phyloP scores from a whole-genome alignment of 2,797 vertebrate genomes.

The Lithobates sylvaticus region DNA sequence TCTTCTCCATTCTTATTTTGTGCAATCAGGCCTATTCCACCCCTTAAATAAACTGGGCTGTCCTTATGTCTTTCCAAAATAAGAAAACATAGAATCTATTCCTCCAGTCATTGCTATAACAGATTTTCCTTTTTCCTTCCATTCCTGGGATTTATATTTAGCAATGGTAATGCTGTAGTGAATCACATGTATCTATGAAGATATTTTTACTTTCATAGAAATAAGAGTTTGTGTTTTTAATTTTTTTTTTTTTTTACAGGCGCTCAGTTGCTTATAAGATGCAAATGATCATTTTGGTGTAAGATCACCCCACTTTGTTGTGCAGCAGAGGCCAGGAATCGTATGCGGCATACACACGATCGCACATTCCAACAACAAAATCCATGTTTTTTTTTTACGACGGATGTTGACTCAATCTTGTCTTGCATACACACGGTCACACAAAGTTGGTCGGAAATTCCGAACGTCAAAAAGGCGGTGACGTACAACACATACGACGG shows the following conservation, averaged over 20 bases:
- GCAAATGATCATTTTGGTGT: constrained; percentile 1
- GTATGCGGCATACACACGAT: too few species aligned
- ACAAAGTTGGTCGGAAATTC: too few species aligned
- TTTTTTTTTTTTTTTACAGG: background rate
- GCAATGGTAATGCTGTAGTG: constrained; percentile 52
- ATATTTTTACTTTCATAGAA: constrained; percentile 54
- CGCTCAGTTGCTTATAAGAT: constrained; percentile 27
- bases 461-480: too few species aligned
- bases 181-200: constrained; percentile 58
- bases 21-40: constrained; percentile 42
- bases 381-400: too few species aligned
- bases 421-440: too few species aligned
- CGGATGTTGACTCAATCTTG: too few species aligned
- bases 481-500: too few species aligned
- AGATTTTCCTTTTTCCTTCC: constrained; percentile 41
- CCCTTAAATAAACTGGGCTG: constrained; percentile 55
- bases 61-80: constrained; percentile 44
- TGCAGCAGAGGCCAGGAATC: background rate
- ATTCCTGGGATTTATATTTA: constrained; percentile 56
- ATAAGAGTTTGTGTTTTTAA: constrained; percentile 18
- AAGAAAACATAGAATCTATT: constrained; percentile 33
- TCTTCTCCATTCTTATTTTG: constrained; percentile 46
- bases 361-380: too few species aligned
- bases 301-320: background rate
- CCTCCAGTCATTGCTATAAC: constrained; percentile 6